These are phyloP conservation scores for Pocillopora damicornis DNA, from an alignment of 64 coral and sea anemone species.

Conservation along the genomic window DNA sequence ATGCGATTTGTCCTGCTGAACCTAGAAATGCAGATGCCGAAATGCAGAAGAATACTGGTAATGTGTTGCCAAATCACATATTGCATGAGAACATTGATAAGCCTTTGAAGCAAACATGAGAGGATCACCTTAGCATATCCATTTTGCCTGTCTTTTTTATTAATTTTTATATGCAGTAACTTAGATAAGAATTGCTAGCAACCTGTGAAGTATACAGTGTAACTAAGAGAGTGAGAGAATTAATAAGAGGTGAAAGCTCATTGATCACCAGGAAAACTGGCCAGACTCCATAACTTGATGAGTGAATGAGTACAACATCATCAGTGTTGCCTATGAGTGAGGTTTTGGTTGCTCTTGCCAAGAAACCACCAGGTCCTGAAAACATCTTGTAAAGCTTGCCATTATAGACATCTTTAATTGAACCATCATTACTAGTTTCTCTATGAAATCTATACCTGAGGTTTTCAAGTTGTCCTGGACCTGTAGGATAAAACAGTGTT, in stretches of 20 bases:
- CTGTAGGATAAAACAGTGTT: neutral
- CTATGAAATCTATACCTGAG: conserved; percentile 48
- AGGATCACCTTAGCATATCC: too few species aligned
- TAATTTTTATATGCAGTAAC: too few species aligned
- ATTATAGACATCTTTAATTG: conserved; percentile 67
- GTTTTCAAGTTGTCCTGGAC: conserved; percentile 32
- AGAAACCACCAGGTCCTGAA: conserved; percentile 37
- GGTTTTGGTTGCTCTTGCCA: conserved; percentile 23
- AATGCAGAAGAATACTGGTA: too few species aligned
- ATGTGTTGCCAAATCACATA: too few species aligned
- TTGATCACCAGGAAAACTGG: conserved; percentile 31
- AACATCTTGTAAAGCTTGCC: conserved; percentile 41
- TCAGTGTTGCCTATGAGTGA: conserved; percentile 50
- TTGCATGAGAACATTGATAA: too few species aligned
- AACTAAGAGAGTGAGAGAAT: too few species aligned
- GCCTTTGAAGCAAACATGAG: too few species aligned
- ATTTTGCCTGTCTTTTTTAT: too few species aligned
- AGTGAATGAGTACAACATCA: conserved; percentile 15
- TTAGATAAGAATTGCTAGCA: too few species aligned
- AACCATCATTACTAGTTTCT: neutral
- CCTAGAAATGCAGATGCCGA: conserved; percentile 2
- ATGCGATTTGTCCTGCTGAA: conserved; percentile 36
- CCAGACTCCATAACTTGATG: conserved; percentile 24
- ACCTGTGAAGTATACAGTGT: too few species aligned
- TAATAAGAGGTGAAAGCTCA: conserved; percentile 14